Evolutionary conservation across 1,140 invertebrate genomes (phyloP).

Genomic region (Drosophila cardini): DNA sequence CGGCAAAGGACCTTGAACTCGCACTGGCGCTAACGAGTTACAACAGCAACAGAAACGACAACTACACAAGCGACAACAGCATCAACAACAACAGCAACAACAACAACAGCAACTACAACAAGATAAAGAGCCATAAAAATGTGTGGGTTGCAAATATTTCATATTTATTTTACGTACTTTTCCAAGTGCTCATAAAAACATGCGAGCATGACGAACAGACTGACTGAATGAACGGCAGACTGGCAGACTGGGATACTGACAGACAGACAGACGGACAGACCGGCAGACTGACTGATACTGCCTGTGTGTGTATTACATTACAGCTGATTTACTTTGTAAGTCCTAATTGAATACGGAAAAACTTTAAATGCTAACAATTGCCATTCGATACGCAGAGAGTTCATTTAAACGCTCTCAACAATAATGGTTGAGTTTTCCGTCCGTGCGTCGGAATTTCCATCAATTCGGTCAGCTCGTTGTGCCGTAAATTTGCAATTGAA

Average conservation of each 20-base stretch:
- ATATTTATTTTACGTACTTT: constrained; percentile 58
- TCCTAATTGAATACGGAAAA: constrained; percentile 54
- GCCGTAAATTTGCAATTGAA: constrained; percentile 29
- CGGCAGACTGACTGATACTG: neutral
- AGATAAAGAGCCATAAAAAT: constrained; percentile 14
- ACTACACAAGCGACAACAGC: neutral
- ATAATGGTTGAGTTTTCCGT: constrained; percentile 22
- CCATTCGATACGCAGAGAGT: constrained; percentile 26
- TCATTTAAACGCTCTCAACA: constrained; percentile 38
- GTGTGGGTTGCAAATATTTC: constrained; percentile 50
- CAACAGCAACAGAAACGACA: constrained; percentile 14
- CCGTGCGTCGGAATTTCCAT: too few species aligned
- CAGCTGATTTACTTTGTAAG: constrained; percentile 51
- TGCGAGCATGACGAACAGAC: neutral
- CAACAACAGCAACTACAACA: neutral
- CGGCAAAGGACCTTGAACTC: constrained; percentile 60
- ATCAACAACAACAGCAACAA: constrained; percentile 8
- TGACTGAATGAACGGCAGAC: neutral
- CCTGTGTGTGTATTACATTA: constrained; percentile 1
- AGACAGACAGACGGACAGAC: neutral
- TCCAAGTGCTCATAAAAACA: constrained; percentile 44
- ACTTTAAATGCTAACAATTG: constrained; percentile 35
- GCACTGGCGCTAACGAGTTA: constrained; percentile 49
- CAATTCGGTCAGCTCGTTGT: constrained; percentile 1
- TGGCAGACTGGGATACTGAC: neutral